A percentile compares a stretch with the other conserved stretches of the same genome.
Conservation (phyloP, 2,888 invertebrate genomes). For the Notodonta dromedarius region DNA sequence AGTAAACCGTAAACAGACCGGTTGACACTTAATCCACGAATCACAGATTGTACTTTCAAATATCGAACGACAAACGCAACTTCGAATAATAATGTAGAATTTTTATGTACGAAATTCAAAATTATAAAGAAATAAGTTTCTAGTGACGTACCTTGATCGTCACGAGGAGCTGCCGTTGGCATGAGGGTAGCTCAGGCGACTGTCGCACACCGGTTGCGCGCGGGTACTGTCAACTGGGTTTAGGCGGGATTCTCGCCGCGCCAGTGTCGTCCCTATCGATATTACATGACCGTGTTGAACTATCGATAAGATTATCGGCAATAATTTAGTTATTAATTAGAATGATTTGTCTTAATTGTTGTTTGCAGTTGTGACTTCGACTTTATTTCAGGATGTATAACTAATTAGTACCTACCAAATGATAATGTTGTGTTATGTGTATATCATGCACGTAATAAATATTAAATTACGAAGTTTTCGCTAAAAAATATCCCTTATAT, state of each 20-base stretch:
- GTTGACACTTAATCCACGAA: no score
- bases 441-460: no score
- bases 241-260: slow-evolving; percentile 54
- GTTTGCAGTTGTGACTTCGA: neutral
- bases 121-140: slow-evolving; percentile 34
- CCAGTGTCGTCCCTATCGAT: slow-evolving; percentile 49
- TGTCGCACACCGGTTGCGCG: slow-evolving; percentile 64
- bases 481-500: no score
- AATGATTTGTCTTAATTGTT: slow-evolving; percentile 5
- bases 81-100: neutral
- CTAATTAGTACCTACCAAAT: neutral
- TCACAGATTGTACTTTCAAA: neutral
- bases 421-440: neutral
- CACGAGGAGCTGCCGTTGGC: slow-evolving; percentile 46
- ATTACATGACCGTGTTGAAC: slow-evolving; percentile 30
- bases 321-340: slow-evolving; percentile 9
- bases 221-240: slow-evolving; percentile 57
- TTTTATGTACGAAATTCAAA: neutral
- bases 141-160: slow-evolving; percentile 63
- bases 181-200: slow-evolving; percentile 50
- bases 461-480: no score
- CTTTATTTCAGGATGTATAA: neutral
- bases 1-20: no score
- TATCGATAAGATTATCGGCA: slow-evolving; percentile 46
- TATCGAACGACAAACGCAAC: neutral